Evolutionary conservation across 2,113 vertebrate species (phyloP).

Genomic region (Rhodinocichla rosea): DNA sequence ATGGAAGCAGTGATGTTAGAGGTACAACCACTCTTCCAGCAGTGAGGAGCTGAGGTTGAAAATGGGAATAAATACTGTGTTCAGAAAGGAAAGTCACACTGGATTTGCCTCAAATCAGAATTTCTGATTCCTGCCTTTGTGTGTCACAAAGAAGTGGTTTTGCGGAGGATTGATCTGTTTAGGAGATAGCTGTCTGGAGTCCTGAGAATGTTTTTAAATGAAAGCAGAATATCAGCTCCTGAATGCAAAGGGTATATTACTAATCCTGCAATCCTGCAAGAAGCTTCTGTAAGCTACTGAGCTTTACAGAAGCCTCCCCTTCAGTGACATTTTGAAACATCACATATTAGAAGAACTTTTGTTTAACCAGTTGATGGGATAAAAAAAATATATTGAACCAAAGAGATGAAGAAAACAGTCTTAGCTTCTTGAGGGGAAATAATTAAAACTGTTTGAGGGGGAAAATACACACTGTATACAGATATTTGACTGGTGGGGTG

Average conservation of each 20-base stretch:
- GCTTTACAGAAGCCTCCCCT: neutral
- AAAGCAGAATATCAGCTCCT: neutral
- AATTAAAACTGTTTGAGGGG: neutral
- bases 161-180: neutral
- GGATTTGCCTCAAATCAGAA: neutral
- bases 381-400: neutral
- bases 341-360: neutral
- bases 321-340: neutral
- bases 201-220: neutral
- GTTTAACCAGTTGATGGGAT: neutral
- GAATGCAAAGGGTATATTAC: neutral
- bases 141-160: neutral
- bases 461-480: neutral
- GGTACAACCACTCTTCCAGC: rapidly evolving
- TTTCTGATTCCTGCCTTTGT: neutral
- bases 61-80: neutral
- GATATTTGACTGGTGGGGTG: neutral
- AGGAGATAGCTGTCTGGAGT: neutral
- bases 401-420: neutral
- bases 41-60: neutral
- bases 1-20: neutral
- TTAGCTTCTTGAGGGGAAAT: neutral
- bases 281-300: neutral
- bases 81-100: neutral
- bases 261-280: neutral